Conservation (phyloP, 2,113 vertebrate species). For the Agelaius tricolor region DNA sequence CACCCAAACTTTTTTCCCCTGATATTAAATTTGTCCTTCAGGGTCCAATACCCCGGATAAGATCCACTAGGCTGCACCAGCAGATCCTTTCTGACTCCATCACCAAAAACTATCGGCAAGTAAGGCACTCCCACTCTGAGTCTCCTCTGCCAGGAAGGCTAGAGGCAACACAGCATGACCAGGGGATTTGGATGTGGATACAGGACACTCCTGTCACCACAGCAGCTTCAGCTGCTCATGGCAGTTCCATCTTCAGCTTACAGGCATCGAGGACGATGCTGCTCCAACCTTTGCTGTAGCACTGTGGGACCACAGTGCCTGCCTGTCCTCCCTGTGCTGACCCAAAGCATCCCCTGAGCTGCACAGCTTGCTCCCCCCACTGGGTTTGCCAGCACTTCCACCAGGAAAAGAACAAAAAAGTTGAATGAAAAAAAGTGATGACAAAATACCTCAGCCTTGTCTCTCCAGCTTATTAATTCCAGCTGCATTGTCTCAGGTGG, state of each 20-base stretch:
- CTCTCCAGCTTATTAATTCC: constrained; percentile 17
- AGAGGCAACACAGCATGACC: background rate
- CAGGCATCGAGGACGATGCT: background rate
- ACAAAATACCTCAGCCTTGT: constrained; percentile 12
- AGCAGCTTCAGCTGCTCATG: background rate
- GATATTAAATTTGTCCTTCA: background rate
- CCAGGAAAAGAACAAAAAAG: background rate
- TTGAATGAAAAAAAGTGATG: background rate
- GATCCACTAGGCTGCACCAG: background rate
- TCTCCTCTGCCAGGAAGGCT: background rate
- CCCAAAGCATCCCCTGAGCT: background rate
- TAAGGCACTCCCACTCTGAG: background rate
- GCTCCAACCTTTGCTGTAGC: background rate
- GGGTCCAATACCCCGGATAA: background rate
- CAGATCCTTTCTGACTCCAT: background rate
- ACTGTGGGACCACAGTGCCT: background rate
- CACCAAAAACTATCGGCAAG: background rate
- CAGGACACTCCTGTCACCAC: background rate
- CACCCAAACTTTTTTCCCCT: background rate
- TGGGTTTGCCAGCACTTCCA: background rate
- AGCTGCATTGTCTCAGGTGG: constrained; percentile 34
- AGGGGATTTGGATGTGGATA: background rate
- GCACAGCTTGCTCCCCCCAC: background rate
- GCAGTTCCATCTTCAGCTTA: background rate
- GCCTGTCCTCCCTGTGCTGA: background rate